Base-by-base conservation (phyloP, 1,140 invertebrate genomes). In the Lepidotrigona ventralis region DNA sequence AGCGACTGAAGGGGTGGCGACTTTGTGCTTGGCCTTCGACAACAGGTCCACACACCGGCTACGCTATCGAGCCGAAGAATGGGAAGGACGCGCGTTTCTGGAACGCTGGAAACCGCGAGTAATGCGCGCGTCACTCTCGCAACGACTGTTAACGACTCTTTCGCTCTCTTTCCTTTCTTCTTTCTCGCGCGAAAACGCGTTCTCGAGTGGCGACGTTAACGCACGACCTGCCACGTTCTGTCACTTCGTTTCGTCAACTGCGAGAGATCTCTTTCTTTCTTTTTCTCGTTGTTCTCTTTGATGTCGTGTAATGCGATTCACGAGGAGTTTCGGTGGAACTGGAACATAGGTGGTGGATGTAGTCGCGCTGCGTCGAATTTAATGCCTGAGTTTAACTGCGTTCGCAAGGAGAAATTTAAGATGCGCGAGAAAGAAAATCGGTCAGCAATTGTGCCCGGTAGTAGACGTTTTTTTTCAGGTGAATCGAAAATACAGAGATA, bases 11-110 rank as follows among this genome's bases (percentile, higher is more conserved):
- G 39, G 39, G 60, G 81, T 75, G 80, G 71, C n/a, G 72, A 81
- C 69, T 86, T 88, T 86, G 86, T 84, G 85, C 82, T 88, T 88
- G 86, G 86, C 86, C 86, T 88, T 88, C 86, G 86, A 88, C 86
- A 86, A 86, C 85, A 86, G 77, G 86, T 88, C 86, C 81, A 78
- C 51, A 26, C 26, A 26, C 64, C 33, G 56, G 81, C 74, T 53
- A 63, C 75, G 58, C 51, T 58, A 69, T 73, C 84, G 83, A 68
- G 71, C 39, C 51, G 54, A 74, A 71, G 80, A 83, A 71, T 78
- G 75, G 39, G 78, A 56, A 68, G 78, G 53, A 81, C 51, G 74
- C 54, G 73, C 51, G 60, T 58, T 51, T 80, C 56, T 79, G 72
- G 56, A 21, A 71, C 75, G 29, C 53, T 21, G 26, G 69, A 58